Evolutionary conservation across 1,140 invertebrate species (phyloP), one percentile per base, ranked within the genome.

Genomic region (Scaptomyza montana): DNA sequence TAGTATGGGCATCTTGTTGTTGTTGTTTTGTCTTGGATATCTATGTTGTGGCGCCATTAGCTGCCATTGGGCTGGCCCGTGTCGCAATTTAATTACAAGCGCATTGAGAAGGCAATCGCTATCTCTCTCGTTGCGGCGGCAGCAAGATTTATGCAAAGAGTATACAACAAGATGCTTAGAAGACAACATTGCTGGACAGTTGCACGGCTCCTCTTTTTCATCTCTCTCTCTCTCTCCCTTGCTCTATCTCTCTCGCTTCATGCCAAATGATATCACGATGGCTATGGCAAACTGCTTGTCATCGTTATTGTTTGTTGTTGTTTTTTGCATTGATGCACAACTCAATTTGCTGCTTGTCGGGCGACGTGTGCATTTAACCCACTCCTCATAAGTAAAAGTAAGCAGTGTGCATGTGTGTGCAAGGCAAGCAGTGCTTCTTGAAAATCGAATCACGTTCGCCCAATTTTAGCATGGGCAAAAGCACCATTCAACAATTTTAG

Each of bases 361-460:
- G 33, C 33, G 8, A 36, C 33, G 7, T 9, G 33, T 33, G 56
- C 77, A 19, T 28, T 30, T 21, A 47, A 21, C 36, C 54, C 43
- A 49, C 43, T 63, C 63, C 43, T 63, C 63, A 63, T 74, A 63
- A 55, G 61, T 64, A 33, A 33, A 78, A 64, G 16, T 39, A 47
- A 8, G 39, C 39, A 49, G 33, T 10, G 30, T 62, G 46, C 19
- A 33, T 59, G 33, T 9, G 8, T 36, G 33, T 8, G 8, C 33
- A 36, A 8, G 30, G 30, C 33, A 36, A 36, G 33, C 33, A 36
- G 7, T 87, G 87, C 82, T 90, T 90, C 87, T 90, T 87, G 65
- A 86, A 90, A 91, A 90, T 90, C 85, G 85, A 90, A 90, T 90
- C 89, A 90, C 89, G 89, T 90, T 74, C 45, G 85, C 49, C 74